Percentiles rank a stretch among this genome's conserved stretches.
Evolutionary conservation across 1,140 invertebrate genomes (phyloP).

Genomic region (Maniola jurtina): DNA sequence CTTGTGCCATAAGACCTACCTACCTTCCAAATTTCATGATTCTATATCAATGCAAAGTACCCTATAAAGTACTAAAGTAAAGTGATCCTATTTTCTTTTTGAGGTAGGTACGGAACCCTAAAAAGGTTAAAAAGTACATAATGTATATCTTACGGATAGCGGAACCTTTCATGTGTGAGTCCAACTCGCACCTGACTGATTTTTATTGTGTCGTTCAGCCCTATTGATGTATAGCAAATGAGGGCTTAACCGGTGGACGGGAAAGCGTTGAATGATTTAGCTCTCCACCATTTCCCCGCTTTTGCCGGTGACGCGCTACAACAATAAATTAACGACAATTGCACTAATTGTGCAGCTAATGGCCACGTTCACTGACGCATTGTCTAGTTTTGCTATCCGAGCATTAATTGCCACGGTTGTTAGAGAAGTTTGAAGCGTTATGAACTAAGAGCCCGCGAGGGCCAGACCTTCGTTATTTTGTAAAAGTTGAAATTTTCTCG

Average conservation of each 20-base stretch:
- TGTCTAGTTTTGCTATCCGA: conserved; percentile 57
- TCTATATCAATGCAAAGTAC: no score
- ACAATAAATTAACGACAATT: conserved; percentile 76
- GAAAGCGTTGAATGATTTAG: conserved; percentile 28
- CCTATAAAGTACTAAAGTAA: no score
- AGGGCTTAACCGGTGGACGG: conserved; percentile 7
- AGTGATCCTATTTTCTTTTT: no score
- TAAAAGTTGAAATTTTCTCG: no score
- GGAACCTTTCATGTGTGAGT: no score
- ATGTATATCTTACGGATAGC: no score
- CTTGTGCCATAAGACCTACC: no score
- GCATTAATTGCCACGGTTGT: conserved; percentile 47
- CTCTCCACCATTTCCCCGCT: conserved; percentile 19
- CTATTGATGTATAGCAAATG: conserved; percentile 19
- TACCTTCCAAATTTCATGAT: no score
- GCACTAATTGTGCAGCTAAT: conserved; percentile 74
- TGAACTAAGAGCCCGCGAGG: no score
- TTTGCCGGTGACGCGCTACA: conserved; percentile 32
- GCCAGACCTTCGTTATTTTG: no score
- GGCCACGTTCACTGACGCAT: conserved; percentile 56
- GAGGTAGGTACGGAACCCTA: no score
- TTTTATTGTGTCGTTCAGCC: conserved; percentile 9
- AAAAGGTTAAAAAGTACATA: no score
- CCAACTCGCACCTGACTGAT: not conserved
- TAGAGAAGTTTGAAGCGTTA: conserved; percentile 13